phyloP scores from a whole-genome alignment of 2,888 invertebrate genomes.

The Andricus curvator region DNA sequence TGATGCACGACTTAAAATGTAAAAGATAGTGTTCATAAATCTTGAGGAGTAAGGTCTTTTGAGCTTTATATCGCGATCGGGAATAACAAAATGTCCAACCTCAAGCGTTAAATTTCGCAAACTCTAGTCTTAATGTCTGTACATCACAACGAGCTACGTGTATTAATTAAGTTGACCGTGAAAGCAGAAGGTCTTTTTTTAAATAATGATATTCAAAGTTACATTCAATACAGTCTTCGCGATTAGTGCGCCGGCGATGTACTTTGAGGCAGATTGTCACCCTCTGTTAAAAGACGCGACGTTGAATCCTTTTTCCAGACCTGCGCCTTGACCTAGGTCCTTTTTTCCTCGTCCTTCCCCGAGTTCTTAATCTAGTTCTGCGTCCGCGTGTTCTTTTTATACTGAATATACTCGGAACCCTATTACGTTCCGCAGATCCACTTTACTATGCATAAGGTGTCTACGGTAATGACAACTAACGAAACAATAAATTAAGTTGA shows the following conservation, averaged over 20 bases:
- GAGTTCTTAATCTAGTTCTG: constrained; percentile 22
- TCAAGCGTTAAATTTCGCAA: constrained; percentile 41
- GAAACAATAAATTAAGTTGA: constrained; percentile 39
- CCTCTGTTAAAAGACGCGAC: neutral
- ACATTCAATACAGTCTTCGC: constrained; percentile 14
- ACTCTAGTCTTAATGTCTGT: constrained; percentile 37
- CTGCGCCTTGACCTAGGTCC: neutral
- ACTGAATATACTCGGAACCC: constrained; percentile 38
- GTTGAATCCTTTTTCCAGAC: constrained; percentile 18
- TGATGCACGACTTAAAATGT: constrained; percentile 27
- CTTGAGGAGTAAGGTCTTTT: constrained; percentile 9
- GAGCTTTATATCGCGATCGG: neutral
- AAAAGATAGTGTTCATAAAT: constrained; percentile 10
- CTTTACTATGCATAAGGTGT: constrained; percentile 35
- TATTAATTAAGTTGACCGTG: constrained; percentile 30
- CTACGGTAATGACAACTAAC: constrained; percentile 38
- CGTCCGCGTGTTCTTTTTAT: constrained; percentile 32
- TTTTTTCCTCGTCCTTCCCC: constrained; percentile 19
- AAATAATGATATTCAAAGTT: constrained; percentile 20
- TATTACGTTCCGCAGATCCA: constrained; percentile 32
- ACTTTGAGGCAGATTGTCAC: constrained; percentile 15
- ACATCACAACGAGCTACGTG: constrained; percentile 38
- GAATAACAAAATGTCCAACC: constrained; percentile 32
- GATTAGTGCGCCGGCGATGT: constrained; percentile 29
- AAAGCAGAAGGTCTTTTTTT: constrained; percentile 6